A percentile compares a stretch with the other conserved stretches of the same genome.
Conservation (phyloP, 2,113 vertebrate species). For the Peromyscus californicus region DNA sequence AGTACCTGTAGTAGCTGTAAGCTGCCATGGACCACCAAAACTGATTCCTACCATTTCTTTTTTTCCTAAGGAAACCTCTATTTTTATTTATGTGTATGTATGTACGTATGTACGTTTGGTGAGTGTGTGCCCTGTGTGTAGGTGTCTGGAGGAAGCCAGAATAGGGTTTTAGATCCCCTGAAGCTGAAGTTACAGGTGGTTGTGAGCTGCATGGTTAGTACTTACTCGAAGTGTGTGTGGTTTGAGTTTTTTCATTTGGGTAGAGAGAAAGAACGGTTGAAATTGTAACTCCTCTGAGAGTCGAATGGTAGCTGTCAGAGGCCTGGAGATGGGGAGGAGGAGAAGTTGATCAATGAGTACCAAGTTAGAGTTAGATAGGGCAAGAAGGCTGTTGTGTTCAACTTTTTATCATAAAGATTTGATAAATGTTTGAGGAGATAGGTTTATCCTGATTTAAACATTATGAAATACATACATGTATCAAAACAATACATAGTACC, state of each 20-base stretch:
- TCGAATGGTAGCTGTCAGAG: not conserved
- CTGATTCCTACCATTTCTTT: not conserved
- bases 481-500: not conserved
- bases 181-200: not conserved
- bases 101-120: not conserved
- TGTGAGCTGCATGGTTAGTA: not conserved
- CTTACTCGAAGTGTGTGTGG: not conserved
- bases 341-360: not conserved
- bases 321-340: not conserved
- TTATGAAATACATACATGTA: not conserved
- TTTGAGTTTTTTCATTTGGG: not conserved
- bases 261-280: not conserved
- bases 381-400: not conserved
- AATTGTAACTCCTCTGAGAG: not conserved
- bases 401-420: not conserved
- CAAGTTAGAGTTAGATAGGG: not conserved
- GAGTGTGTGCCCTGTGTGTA: not conserved
- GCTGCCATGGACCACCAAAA: not conserved
- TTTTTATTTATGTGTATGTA: not conserved
- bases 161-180: not conserved
- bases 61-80: not conserved
- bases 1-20: not conserved
- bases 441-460: not conserved
- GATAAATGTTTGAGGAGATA: not conserved
- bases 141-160: not conserved